Evolutionary conservation across 2,888 invertebrate genomes (phyloP), one percentile per base, ranked within the genome.

Genomic region (Euzophera pinguis): DNA sequence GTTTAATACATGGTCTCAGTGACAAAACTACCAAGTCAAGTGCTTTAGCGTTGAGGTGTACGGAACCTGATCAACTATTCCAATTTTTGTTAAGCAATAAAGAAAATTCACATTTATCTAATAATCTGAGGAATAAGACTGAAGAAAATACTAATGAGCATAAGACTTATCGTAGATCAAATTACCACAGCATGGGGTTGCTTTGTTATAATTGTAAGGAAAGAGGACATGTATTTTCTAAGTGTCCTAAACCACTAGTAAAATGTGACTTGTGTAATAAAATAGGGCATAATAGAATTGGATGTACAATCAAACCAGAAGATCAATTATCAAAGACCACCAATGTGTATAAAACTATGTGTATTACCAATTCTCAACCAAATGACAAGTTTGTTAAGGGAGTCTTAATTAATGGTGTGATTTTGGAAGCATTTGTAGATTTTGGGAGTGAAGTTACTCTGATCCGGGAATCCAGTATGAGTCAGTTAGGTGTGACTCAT

Each of bases 1-100:
- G 58, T 16, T 50, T 58, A 8, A 60, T 60, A 34, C 60, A 60
- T 37, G 60, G 55, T 8, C 27, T 60, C 1, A 55, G 27, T 14
- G 60, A 60, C 37, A 56, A 22, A 34, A 58, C 56, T 4, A 47
- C 53, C 32, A 52, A 47, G 14, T 54, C 56, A n/a, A 53, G 55
- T 39, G 55, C 56, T 13, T 27, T 43, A 12, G 43, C 43, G 8
- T 12, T 43, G 8, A 12, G 13, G 1, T 43, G 43, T 12, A 29
- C 43, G 3, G 43, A 27, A 1, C 43, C 43, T 1, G 43, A 43
- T 10, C 43, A 43, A 5, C 6, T 43, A 13, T 13, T 29, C 2
- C n/a, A 27, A 13, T 43, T 29, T 5, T n/a, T 43, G 3, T 2
- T 43, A 12, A 43, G 43, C 9, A 43, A 43, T 13, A 43, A 43